Percentiles rank a stretch among this genome's conserved stretches.
Evolutionary conservation across 2,113 vertebrate genomes (phyloP).

Genomic region (Poicephalus meyeri): DNA sequence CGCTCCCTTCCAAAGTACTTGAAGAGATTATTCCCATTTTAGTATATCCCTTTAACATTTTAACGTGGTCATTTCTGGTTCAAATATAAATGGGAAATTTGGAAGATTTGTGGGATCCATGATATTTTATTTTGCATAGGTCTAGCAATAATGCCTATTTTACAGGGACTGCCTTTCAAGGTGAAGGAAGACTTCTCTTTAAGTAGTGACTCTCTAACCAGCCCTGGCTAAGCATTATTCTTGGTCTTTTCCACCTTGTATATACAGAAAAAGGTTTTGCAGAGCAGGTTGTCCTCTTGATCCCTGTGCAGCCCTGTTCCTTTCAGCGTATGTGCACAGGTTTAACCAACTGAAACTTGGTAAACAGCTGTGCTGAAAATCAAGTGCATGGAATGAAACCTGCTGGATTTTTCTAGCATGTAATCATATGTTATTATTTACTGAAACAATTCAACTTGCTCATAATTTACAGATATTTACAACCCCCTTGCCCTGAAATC

Average conservation of each 20-base stretch:
- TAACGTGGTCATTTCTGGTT: background rate
- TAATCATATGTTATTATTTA: background rate
- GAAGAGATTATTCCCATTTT: background rate
- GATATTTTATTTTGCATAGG: background rate
- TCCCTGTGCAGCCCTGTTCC: background rate
- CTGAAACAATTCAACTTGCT: background rate
- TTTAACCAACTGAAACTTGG: conserved; percentile 18
- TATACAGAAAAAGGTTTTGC: background rate
- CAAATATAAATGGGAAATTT: background rate
- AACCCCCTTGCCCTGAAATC: background rate
- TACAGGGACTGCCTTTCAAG: background rate
- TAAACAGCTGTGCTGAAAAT: conserved; percentile 27
- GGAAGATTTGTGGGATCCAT: background rate
- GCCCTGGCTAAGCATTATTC: background rate
- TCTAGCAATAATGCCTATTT: background rate
- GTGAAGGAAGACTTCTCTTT: background rate
- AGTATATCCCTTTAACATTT: background rate
- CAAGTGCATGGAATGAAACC: background rate
- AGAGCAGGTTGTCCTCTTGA: background rate
- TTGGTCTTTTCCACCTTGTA: background rate
- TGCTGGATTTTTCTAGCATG: background rate
- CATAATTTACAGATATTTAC: background rate
- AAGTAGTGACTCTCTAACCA: background rate
- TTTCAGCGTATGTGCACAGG: background rate
- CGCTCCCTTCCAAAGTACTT: background rate